A percentile compares a stretch with the other conserved stretches of the same genome.
Evolutionary conservation across 2,888 invertebrate genomes (phyloP).

Genomic region (Pristionchus japonicus): DNA sequence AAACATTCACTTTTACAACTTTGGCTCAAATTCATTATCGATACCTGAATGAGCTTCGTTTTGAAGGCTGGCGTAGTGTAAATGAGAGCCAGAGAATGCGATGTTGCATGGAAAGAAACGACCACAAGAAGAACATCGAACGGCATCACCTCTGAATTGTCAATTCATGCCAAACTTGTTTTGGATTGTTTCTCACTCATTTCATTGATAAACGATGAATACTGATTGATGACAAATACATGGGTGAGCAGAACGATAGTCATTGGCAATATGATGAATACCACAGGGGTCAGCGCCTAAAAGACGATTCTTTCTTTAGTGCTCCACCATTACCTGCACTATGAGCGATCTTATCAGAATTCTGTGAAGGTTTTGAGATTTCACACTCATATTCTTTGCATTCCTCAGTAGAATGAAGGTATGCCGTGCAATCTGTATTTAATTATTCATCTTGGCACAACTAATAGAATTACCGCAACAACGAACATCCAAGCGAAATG

Average conservation of each 20-base stretch:
- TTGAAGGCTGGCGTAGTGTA: not conserved
- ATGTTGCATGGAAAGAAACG: not conserved
- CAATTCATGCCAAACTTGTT: too few species aligned
- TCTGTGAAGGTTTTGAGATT: not conserved
- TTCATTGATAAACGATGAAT: not conserved
- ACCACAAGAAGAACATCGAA: not conserved
- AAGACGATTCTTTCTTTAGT: not conserved
- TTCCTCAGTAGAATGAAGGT: not conserved
- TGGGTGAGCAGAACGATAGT: not conserved
- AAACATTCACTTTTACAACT: too few species aligned
- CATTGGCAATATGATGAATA: not conserved
- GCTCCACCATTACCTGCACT: not conserved
- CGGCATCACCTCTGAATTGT: not conserved
- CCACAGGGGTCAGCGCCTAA: not conserved
- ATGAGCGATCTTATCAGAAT: not conserved
- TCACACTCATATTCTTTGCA: not conserved
- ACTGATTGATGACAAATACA: not conserved
- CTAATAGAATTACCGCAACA: not conserved
- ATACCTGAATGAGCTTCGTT: not conserved
- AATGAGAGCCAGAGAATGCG: not conserved
- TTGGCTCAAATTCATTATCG: too few species aligned
- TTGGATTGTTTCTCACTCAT: too few species aligned
- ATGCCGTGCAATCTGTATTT: not conserved
- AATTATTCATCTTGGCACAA: not conserved
- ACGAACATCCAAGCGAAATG: not conserved